Evolutionary conservation across 1,140 invertebrate genomes (phyloP), one percentile per base, ranked within the genome.

Genomic region (Branchinecta lynchi): DNA sequence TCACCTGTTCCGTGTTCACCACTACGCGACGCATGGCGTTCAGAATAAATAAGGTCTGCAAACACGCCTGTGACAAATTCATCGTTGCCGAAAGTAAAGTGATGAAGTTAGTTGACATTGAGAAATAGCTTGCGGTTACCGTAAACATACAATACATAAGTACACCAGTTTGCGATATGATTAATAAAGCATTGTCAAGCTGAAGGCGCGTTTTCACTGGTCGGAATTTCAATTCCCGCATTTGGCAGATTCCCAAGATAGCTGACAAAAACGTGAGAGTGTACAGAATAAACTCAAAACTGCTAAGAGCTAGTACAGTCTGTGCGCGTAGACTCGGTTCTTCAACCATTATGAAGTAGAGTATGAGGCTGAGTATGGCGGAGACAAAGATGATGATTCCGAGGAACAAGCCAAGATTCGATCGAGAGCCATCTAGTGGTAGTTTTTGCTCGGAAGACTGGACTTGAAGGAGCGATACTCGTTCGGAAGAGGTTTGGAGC

Each of bases 101-200:
- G 12, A 60, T 15, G 17, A 15, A 20, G 17, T 20, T 60, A 15
- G 51, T 15, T 15, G 12, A 15, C 17, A 6, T 3, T 60, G 51
- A 60, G 6, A 60, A 60, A 60, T 60, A 60, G 17, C 51, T 60
- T 3, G 51, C 51, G 17, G 51, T 60, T 60, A 60, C 17, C 17
- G 51, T 60, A 20, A 60, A 60, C 12, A 60, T 60, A 60, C 51
- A 60, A 60, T 60, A 60, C 12, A 60, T 20, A 12, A 60, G 12
- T 60, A 60, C 17, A 60, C 51, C 51, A 60, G 51, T 60, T 60
- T 60, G 51, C 17, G 51, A 60, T 15, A 60, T 20, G 17, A 60
- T 20, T 60, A 60, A 60, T 3, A 60, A 20, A 15, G 51, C 51
- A 60, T 60, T 60, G 17, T 60, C 51, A 20, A 60, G 51, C 51